Base-by-base conservation (phyloP, 2,113 vertebrate genomes). In the Sander vitreus region DNA sequence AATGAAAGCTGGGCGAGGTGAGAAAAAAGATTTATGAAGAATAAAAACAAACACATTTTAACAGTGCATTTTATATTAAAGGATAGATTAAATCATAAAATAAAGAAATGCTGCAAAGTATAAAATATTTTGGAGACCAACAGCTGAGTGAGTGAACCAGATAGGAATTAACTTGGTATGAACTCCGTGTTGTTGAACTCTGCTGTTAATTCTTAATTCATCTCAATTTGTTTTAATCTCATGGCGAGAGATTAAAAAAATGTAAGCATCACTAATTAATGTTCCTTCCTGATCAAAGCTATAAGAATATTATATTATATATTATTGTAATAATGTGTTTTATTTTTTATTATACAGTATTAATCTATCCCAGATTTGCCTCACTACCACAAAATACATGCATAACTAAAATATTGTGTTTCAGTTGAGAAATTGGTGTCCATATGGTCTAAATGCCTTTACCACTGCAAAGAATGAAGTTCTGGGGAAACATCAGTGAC, bases 1-100 rank as follows among this genome's bases (percentile, higher is more conserved):
- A 79, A 84, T 85, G 18, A 76, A 55, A 63, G n/a, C 58, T 0
- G 10, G 15, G 36, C 70, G 36, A 60, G 53, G 53, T 33, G 36
- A 84, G 51, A 27, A 77, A 50, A 33, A 43, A 53, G 60, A 67
- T 23, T 76, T 45, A 53, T 30, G 23, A 58, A 15, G 21, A 30
- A 21, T 8, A 36, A 51, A 45, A 43, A 47, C 1, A n/a, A 50
- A 77, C 2, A 9, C 16, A 0, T 55, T n/a, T 47, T 8, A 68
- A 45, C n/a, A 36, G 5, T 15, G 10, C 16, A 53, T 54, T 72
- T 57, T 7, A 39, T 15, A 45, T 67, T 57, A 45, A 57, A 51
- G 5, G 0, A 63, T 16, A 16, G 13, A 14, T 1, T 21, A 19
- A 8, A 0, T 54, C 4, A 23, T n/a, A n/a, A 54, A 43, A 63